Evolutionary conservation across 1,140 invertebrate species (phyloP).

Genomic region (Drosophila eugracilis): DNA sequence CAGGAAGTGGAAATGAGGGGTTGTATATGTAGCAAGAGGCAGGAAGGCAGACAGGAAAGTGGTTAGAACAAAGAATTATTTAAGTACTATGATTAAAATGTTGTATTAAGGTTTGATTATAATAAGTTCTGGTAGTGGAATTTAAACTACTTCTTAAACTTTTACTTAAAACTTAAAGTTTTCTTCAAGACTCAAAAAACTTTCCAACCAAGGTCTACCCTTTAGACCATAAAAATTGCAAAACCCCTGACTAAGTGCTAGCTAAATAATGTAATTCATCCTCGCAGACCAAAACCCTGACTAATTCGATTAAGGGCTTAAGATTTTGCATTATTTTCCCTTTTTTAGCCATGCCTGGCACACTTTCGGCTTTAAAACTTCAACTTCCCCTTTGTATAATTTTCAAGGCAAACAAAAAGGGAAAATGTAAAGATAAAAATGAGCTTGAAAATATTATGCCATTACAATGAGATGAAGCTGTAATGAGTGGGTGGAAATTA

Average conservation of each 20-base stretch:
- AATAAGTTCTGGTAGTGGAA: too few relatives aligned
- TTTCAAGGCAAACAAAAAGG: constrained; percentile 30
- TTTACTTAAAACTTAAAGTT: not conserved
- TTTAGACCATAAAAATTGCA: constrained; percentile 8
- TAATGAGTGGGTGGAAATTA: constrained; percentile 37
- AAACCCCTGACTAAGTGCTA: constrained; percentile 27
- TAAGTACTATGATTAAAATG: not conserved
- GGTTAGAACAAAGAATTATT: not conserved
- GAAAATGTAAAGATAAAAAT: constrained; percentile 27
- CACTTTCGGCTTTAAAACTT: constrained; percentile 26
- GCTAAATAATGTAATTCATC: constrained; percentile 40
- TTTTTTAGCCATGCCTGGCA: constrained; percentile 38
- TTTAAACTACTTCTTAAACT: too few relatives aligned
- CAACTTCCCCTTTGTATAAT: constrained; percentile 24
- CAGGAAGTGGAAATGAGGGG: constrained; percentile 30
- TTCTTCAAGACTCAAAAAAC: not conserved
- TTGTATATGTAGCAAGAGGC: not conserved
- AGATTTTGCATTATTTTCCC: constrained; percentile 15
- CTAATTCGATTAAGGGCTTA: constrained; percentile 46
- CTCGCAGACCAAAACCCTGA: not conserved
- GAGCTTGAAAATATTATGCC: constrained; percentile 50
- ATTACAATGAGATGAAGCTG: constrained; percentile 42
- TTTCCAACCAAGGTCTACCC: not conserved
- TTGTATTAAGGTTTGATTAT: not conserved
- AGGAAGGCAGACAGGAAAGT: constrained; percentile 4